A percentile compares a stretch with the other conserved stretches of the same genome.
Evolutionary conservation across 2,888 invertebrate species (phyloP).

Genomic region (Phoenoteleia sp.): DNA sequence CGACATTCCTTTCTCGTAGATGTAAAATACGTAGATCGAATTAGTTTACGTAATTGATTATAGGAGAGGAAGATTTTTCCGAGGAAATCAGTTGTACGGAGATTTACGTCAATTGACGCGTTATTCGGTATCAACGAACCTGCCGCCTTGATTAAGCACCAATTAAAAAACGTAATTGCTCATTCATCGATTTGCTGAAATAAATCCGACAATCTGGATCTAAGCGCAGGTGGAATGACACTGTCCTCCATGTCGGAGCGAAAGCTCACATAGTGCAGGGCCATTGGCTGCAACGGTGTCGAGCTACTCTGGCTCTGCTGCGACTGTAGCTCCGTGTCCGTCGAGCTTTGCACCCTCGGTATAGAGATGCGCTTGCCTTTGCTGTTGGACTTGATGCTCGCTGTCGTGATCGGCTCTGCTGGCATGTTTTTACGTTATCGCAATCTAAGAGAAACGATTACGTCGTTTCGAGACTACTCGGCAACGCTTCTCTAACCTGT

Average conservation of each 20-base stretch:
- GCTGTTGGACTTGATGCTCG: constrained; percentile 80
- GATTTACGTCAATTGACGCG: constrained; percentile 29
- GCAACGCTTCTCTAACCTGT: too few relatives aligned
- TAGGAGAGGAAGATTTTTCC: neutral
- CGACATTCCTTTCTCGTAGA: neutral
- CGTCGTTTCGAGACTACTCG: too few relatives aligned
- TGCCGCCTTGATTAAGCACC: constrained; percentile 63
- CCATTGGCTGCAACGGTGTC: constrained; percentile 84
- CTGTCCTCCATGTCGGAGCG: constrained; percentile 87
- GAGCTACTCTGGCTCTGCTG: constrained; percentile 84
- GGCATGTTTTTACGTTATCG: constrained; percentile 79
- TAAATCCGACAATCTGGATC: constrained; percentile 93
- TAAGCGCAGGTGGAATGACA: constrained; percentile 89
- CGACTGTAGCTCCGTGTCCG: constrained; percentile 85
- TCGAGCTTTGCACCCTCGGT: constrained; percentile 85
- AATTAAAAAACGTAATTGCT: constrained; percentile 30
- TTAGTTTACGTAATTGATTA: neutral
- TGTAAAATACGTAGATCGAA: neutral
- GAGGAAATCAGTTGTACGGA: constrained; percentile 9
- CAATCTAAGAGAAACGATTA: too few relatives aligned
- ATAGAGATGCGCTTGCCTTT: constrained; percentile 86
- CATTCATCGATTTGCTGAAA: constrained; percentile 88
- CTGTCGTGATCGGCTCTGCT: constrained; percentile 81
- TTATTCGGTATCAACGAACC: constrained; percentile 61
- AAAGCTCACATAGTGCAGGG: constrained; percentile 86